Evolutionary conservation across 2,888 invertebrate genomes (phyloP), one percentile per base, ranked within the genome.

Genomic region (Dorcus parallelipipedus): DNA sequence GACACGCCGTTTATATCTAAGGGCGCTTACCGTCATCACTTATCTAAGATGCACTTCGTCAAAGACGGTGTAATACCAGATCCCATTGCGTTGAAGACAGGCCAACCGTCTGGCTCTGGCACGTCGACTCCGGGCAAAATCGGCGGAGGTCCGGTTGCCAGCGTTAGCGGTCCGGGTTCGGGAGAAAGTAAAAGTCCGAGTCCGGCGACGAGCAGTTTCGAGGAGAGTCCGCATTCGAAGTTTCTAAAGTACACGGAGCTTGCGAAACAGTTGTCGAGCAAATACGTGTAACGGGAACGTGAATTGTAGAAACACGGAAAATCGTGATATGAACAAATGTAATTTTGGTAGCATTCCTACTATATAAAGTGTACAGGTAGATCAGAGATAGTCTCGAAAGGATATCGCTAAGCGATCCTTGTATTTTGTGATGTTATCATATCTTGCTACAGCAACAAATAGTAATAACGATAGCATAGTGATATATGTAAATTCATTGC

Each of bases 191-290:
- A 78, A 62, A 79, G 78, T 68, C 77, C 77, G 33, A 75, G 76
- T 52, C 80, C 80, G 56, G 78, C 74, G 68, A 77, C 85, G 76
- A 77, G 85, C 69, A 71, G 78, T 38, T 90, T 88, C 75, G 94
- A 94, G 73, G 95, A 95, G 80, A 94, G 93, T 77, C 93, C 95
- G 51, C 95, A 95, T 81, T 95, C 97, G 71, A 97, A 97, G 84
- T 97, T 97, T 84, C 89, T 96, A 71, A 97, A 97, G 83, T 97
- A 97, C 82, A 96, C 96, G 77, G 96, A 97, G 83, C 88, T 97
- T 81, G 97, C 97, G 74, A 97, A 97, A 82, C 97, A 97, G 83
- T 84, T 97, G 79, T 96, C 96, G 78, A 95, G 95, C 82, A 96
- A 96, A 83, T 95, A 95, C 83, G 91, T 92, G 85, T 93, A 90